Base-by-base conservation (phyloP, 2,888 invertebrate species). In the Orchestes rusci region DNA sequence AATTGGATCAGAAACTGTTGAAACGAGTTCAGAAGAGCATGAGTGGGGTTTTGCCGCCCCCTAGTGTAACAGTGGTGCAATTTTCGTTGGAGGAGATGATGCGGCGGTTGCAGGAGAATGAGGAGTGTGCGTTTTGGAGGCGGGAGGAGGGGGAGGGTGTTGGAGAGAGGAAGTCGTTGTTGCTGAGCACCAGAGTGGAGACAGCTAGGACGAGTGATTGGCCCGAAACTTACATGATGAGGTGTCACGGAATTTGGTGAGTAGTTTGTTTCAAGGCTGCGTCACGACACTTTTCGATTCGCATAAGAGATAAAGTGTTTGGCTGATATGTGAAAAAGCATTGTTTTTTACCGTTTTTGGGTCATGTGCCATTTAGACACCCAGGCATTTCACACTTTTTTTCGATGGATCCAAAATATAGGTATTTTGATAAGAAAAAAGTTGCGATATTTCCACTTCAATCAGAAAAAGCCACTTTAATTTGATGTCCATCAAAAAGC, bases 171-270 rank as follows among this genome's bases (percentile, higher is more conserved):
- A 56, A 53, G 16, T 61, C 64, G 1, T 56, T 69, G 32, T 53
- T 69, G 19, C 46, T 66, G 32, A 67, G 64, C 53, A 57, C 56
- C 15, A 65, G 43, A 16, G 30, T 61, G 12, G 70, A 74, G 37
- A 73, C 72, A 17, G 63, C 58, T 15, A 62, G 62, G 17, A 37
- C 45, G n/a, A 54, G 63, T 16, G 30, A 57, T 1, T 87, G 81
- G 80, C 80, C 83, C 2, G 71, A 78, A 37, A 66, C 79, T 13
- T 64, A 79, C 39, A 71, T 75, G 48, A 77, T 77, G 53, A 75
- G 79, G 62, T 74, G 75, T 60, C 77, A 82, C 69, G 86, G 84
- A 60, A 72, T 87, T 47, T 75, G 82, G 85, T 86, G 67, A 76
- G 78, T 77, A 63, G n/a, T n/a, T n/a, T n/a, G n/a, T n/a, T n/a